Evolutionary conservation across 1,140 invertebrate species (phyloP), one percentile per base, ranked within the genome.

Genomic region (Gryllus bimaculatus): DNA sequence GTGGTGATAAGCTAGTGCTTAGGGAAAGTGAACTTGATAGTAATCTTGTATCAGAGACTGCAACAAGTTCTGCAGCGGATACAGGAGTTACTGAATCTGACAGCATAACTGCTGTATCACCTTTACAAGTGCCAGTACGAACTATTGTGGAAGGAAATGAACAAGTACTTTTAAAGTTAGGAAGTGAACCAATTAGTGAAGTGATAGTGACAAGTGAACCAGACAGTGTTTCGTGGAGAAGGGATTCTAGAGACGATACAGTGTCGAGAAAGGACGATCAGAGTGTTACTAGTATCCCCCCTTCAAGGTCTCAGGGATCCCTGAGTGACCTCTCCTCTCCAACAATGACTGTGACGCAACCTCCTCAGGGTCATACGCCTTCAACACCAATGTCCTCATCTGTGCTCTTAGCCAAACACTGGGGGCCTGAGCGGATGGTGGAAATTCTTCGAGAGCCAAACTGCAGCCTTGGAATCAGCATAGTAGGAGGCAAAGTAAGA

Each of bases 401-500:
- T 4, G 79, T 89, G 26, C 85, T 88, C 20, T 86, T 89, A 79
- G 91, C 92, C 12, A 95, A 95, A 83, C 93, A 96, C 79, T 98
- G 96, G 96, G 96, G 96, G 1, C 91, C 94, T 0, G 91, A 94
- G 49, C 88, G 95, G 80, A 87, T 88, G 6, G 94, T 98, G 8
- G 87, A 90, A 80, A 87, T 98, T 48, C 87, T 89, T 73, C 86
- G 95, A 75, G 91, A 94, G 83, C 90, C 92, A 0, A 90, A 90
- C 21, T 90, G 90, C 87, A 89, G 92, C 83, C 88, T 98, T 13
- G 98, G 98, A 2, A 98, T 99, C 85, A 98, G 95, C 86, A 99
- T 99, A 83, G 97, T 99, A 76, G 96, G 97, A 78, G 96, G 96
- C 81, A 96, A 97, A 89, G 95, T 97, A 83, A 88, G 47, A 39